These are phyloP conservation scores for Linepithema humile DNA, from an alignment of 1,140 invertebrate species.

Conservation along the genomic window DNA sequence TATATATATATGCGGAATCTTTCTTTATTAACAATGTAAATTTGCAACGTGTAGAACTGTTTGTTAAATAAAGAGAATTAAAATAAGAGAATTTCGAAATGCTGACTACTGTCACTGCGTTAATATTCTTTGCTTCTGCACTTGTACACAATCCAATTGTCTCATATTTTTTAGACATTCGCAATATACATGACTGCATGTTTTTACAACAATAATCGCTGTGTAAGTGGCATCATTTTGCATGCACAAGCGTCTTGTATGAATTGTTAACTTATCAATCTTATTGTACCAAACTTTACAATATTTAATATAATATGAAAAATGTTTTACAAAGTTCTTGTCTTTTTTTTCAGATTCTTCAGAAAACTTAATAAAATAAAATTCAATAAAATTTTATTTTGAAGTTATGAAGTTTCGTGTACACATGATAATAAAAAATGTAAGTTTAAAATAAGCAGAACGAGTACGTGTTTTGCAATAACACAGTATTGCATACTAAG, in stretches of 20 bases:
- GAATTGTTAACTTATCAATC: constrained; percentile 74
- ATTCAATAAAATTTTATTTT: constrained; percentile 8
- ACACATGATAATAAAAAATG: neutral
- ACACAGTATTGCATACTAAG: neutral
- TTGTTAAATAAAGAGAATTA: constrained; percentile 11
- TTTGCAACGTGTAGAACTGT: neutral
- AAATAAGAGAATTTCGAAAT: neutral
- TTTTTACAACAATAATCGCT: constrained; percentile 27
- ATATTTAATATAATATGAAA: constrained; percentile 75
- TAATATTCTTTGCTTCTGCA: neutral
- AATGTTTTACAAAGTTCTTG: neutral
- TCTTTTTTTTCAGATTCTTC: constrained; percentile 10
- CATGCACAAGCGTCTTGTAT: constrained; percentile 62
- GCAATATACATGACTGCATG: neutral
- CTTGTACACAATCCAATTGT: neutral
- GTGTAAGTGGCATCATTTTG: constrained; percentile 20
- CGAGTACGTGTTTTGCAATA: neutral
- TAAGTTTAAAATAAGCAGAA: neutral
- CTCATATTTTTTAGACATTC: constrained; percentile 28
- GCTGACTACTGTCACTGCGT: neutral
- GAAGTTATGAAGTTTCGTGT: neutral
- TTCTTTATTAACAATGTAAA: neutral
- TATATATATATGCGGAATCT: constrained; percentile 15
- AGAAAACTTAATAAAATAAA: constrained; percentile 26
- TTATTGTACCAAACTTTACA: constrained; percentile 69